Percentiles rank a stretch among this genome's conserved stretches.
phyloP scores from a whole-genome alignment of 2,888 invertebrate species.

The Leucophora obtusa region DNA sequence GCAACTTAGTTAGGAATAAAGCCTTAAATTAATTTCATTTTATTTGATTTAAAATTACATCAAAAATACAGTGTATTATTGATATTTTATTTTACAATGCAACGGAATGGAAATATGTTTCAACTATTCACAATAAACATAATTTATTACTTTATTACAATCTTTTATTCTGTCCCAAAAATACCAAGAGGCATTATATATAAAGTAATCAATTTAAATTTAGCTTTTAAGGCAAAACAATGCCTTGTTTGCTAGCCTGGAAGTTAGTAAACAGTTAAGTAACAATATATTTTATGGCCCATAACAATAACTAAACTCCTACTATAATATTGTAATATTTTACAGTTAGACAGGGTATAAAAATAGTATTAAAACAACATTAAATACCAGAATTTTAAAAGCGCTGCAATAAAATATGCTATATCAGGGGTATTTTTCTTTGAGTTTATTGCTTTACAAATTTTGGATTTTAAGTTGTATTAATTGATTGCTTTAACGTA shows the following conservation, averaged over 20 bases:
- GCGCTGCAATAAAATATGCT: not conserved
- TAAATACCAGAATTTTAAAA: slow-evolving; percentile 26
- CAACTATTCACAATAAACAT: not conserved
- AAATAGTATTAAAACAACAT: slow-evolving; percentile 26
- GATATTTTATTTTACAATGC: not conserved
- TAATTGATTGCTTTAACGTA: no score
- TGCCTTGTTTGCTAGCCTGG: not conserved
- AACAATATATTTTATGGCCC: slow-evolving; percentile 39
- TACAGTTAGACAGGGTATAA: not conserved
- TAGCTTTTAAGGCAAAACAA: slow-evolving; percentile 19
- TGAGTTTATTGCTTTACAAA: no score
- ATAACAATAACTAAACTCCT: slow-evolving; percentile 33
- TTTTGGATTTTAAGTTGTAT: no score
- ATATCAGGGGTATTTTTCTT: not conserved
- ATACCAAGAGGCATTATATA: not conserved
- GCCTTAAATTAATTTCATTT: not conserved
- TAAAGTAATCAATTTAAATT: slow-evolving; percentile 19
- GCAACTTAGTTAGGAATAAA: not conserved
- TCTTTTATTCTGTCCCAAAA: not conserved
- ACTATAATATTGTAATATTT: slow-evolving; percentile 7
- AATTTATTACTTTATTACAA: slow-evolving; percentile 41
- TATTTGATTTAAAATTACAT: not conserved
- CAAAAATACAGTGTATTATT: not conserved
- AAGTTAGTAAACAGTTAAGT: slow-evolving; percentile 25
- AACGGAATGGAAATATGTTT: not conserved